Conservation (phyloP, 2,113 vertebrate species). For the Synodontis membranacea region DNA sequence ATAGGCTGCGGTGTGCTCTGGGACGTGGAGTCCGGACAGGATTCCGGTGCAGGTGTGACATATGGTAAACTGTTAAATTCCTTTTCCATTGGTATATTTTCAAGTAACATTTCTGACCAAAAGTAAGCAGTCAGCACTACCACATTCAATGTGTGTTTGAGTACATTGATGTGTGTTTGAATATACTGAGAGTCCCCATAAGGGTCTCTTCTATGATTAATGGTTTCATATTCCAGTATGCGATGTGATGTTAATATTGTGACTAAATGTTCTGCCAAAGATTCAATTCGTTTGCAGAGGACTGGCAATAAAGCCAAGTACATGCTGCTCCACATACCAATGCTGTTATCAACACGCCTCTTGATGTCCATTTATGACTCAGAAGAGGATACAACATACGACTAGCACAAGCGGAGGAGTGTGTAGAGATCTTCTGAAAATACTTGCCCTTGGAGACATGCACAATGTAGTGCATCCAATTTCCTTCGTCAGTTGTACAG, state of each 20-base stretch:
- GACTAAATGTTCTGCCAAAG: constrained; percentile 14
- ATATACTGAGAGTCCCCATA: no score
- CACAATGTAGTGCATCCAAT: background rate
- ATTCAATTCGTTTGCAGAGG: background rate
- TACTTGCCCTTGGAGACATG: background rate
- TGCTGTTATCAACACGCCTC: background rate
- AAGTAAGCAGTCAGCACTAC: background rate
- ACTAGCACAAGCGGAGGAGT: background rate
- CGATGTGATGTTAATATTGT: constrained; percentile 17
- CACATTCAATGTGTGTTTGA: background rate
- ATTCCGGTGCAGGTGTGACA: no score
- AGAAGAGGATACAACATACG: background rate
- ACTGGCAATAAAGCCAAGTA: background rate
- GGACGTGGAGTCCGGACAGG: no score
- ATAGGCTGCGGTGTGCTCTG: no score
- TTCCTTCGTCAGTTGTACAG: background rate
- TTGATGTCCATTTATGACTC: background rate
- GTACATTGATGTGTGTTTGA: background rate
- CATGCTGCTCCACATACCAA: background rate
- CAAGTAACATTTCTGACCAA: background rate
- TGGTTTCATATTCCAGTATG: constrained; percentile 11
- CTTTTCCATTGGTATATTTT: background rate
- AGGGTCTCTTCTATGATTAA: constrained; percentile 5
- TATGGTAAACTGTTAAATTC: background rate
- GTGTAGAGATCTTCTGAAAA: background rate